Evolutionary conservation across 2,113 vertebrate species (phyloP).

Genomic region (Rhegmatorhina hoffmannsi): DNA sequence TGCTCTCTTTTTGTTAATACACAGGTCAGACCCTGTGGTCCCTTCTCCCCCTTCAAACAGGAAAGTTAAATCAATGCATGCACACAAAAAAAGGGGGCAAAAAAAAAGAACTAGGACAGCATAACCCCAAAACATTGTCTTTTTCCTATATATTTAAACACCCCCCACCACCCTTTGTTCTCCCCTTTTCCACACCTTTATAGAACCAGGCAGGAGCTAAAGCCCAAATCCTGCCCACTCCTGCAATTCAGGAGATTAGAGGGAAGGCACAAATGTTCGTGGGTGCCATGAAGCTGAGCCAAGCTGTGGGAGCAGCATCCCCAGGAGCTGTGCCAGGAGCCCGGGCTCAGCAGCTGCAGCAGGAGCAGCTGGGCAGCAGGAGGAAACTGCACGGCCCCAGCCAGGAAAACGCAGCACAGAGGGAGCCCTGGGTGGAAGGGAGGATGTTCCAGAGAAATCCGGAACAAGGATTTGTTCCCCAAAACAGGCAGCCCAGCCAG

Average conservation of each 20-base stretch:
- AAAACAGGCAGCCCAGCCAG: neutral
- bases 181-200: neutral
- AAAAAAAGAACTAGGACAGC: neutral
- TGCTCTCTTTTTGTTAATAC: slow-evolving; percentile 8
- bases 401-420: slow-evolving; percentile 39
- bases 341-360: slow-evolving; percentile 35
- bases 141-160: neutral
- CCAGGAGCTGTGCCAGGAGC: slow-evolving; percentile 14
- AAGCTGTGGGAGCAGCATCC: slow-evolving; percentile 23
- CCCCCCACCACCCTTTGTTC: neutral
- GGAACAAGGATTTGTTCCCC: slow-evolving; percentile 17
- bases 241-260: slow-evolving; percentile 47
- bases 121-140: neutral
- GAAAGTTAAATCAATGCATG: slow-evolving; percentile 11
- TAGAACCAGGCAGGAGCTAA: slow-evolving; percentile 22
- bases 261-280: slow-evolving; percentile 37
- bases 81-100: accelerated
- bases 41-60: neutral
- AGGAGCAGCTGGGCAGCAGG: slow-evolving; percentile 39
- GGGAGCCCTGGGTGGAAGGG: slow-evolving; percentile 37
- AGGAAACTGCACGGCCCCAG: slow-evolving; percentile 26
- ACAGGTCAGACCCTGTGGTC: neutral
- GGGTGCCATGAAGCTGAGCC: slow-evolving; percentile 10
- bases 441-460: slow-evolving; percentile 24
- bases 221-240: neutral